Conservation (phyloP, 2,888 invertebrate genomes). For the Brenthis ino region DNA sequence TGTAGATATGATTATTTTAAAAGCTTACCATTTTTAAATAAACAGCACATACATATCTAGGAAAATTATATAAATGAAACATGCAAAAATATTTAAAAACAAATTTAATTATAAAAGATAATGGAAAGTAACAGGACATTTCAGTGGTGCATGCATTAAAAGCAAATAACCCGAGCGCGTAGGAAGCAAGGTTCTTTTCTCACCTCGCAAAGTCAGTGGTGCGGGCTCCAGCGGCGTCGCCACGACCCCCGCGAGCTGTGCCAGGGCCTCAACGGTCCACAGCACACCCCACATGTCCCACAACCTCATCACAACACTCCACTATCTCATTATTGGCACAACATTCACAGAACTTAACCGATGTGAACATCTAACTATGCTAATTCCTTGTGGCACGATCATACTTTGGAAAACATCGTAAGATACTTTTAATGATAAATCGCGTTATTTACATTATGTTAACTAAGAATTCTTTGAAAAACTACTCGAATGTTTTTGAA, state of each 20-base stretch:
- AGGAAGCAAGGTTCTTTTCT: constrained; percentile 70
- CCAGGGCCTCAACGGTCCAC: constrained; percentile 70
- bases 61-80: constrained; percentile 3
- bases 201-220: constrained; percentile 69
- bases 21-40: too few species aligned
- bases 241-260: constrained; percentile 64
- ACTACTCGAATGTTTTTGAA: constrained; percentile 66
- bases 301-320: constrained; percentile 81
- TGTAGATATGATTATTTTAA: too few species aligned
- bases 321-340: constrained; percentile 83
- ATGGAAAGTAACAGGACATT: constrained; percentile 20
- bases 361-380: constrained; percentile 78
- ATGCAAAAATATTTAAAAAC: background rate
- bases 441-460: constrained; percentile 69
- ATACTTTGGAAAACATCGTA: constrained; percentile 76
- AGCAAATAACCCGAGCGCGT: constrained; percentile 51
- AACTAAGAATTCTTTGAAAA: constrained; percentile 53
- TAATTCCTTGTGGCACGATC: constrained; percentile 79
- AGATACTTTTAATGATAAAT: constrained; percentile 52
- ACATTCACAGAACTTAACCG: constrained; percentile 79
- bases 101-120: constrained; percentile 7
- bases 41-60: background rate
- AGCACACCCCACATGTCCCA: constrained; percentile 80
- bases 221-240: constrained; percentile 74
- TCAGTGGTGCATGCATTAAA: constrained; percentile 55